Conservation (phyloP, 92 coral and sea anemone genomes). For the Heteractis magnifica region DNA sequence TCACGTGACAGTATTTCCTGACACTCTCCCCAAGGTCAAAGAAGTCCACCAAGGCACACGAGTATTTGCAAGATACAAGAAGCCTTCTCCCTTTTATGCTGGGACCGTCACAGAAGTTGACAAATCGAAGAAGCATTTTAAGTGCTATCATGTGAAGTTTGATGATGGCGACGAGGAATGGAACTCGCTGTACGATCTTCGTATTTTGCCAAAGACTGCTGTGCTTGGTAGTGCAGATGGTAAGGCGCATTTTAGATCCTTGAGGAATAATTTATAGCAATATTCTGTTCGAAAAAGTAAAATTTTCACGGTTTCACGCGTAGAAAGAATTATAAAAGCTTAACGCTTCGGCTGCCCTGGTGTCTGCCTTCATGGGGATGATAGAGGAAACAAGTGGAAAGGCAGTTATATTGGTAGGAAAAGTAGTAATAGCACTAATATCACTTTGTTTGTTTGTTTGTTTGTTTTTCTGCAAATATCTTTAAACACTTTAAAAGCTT, state of each 20-base stretch:
- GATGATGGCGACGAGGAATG: constrained; percentile 73
- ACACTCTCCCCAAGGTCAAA: constrained; percentile 50
- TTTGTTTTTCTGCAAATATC: too few species aligned
- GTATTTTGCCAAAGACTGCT: constrained; percentile 56
- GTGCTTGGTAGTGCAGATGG: not conserved
- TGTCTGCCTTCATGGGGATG: too few species aligned
- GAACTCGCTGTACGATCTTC: constrained; percentile 50
- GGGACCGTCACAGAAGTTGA: constrained; percentile 60
- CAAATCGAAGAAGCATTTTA: constrained; percentile 12
- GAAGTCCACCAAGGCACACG: constrained; percentile 66
- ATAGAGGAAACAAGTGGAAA: too few species aligned
- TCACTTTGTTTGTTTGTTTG: too few species aligned
- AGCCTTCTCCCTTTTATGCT: constrained; percentile 33
- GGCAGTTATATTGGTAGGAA: too few species aligned
- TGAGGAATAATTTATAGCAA: too few species aligned
- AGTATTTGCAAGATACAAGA: constrained; percentile 70
- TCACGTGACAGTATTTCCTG: constrained; percentile 67
- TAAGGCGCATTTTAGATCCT: not conserved
- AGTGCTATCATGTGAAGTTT: constrained; percentile 54
- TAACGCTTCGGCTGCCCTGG: too few species aligned
- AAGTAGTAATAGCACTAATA: too few species aligned
- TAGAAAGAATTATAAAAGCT: too few species aligned
- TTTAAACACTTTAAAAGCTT: too few species aligned
- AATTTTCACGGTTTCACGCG: too few species aligned
- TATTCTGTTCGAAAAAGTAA: too few species aligned